Conservation (phyloP, 2,888 invertebrate species). For the Girardia tigrina region DNA sequence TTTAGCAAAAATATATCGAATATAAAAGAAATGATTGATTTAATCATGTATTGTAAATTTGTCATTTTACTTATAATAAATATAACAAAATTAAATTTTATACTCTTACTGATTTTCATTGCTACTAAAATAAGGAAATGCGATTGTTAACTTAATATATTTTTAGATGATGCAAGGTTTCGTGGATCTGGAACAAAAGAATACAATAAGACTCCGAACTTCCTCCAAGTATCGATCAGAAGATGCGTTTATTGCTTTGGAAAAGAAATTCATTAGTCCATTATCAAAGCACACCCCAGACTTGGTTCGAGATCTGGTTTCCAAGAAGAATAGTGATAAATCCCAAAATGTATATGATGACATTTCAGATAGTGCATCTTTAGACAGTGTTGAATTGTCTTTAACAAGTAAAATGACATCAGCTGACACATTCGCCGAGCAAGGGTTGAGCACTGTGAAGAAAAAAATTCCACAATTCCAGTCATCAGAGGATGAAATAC, state of each 20-base stretch:
- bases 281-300: constrained; percentile 51
- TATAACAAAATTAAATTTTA: too few relatives aligned
- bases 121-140: too few relatives aligned
- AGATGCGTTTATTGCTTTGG: constrained; percentile 18
- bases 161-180: constrained; percentile 31
- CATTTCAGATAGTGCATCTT: not conserved
- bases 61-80: too few relatives aligned
- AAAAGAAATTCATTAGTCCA: constrained; percentile 35
- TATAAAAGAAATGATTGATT: too few relatives aligned
- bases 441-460: constrained; percentile 26
- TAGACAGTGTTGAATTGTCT: not conserved
- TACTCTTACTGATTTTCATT: too few relatives aligned
- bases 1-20: too few relatives aligned
- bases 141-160: too few relatives aligned
- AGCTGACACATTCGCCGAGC: constrained; percentile 32
- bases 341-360: not conserved
- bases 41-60: too few relatives aligned
- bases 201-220: not conserved
- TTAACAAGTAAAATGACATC: not conserved
- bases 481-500: too few relatives aligned
- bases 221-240: not conserved
- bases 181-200: constrained; percentile 25
- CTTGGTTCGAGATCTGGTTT: constrained; percentile 48
- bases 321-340: not conserved
- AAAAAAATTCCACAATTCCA: not conserved